Conservation (phyloP, 1,140 invertebrate genomes). For the Bombus cullumanus region DNA sequence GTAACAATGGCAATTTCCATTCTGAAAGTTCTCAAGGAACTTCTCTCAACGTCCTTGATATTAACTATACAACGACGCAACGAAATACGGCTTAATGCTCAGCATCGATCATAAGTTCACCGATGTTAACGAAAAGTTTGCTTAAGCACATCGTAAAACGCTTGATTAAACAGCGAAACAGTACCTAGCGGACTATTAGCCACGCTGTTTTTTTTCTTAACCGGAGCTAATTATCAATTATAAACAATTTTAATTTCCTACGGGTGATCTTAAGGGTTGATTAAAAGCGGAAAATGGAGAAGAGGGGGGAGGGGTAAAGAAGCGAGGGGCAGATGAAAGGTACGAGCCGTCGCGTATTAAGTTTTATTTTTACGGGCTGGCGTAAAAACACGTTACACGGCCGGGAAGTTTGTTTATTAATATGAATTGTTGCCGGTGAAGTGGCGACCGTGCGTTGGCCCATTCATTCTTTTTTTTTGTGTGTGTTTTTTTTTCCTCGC, state of each 20-base stretch:
- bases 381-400: constrained; percentile 52
- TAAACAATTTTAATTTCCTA: constrained; percentile 74
- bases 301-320: neutral
- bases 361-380: constrained; percentile 68
- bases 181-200: constrained; percentile 29
- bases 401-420: constrained; percentile 76
- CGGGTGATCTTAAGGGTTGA: constrained; percentile 66
- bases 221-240: constrained; percentile 71
- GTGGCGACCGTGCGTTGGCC: constrained; percentile 12
- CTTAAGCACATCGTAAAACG: constrained; percentile 58
- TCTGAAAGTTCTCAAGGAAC: constrained; percentile 3
- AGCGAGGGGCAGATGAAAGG: constrained; percentile 7
- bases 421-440: constrained; percentile 74
- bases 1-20: constrained; percentile 6
- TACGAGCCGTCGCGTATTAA: constrained; percentile 64
- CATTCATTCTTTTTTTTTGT: neutral
- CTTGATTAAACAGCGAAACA: constrained; percentile 60
- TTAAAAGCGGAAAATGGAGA: constrained; percentile 57
- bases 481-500: constrained; percentile 36
- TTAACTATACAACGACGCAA: constrained; percentile 18
- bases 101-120: constrained; percentile 51
- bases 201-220: constrained; percentile 51
- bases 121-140: constrained; percentile 55
- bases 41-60: constrained; percentile 24
- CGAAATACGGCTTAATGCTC: constrained; percentile 26